Evolutionary conservation across 1,140 invertebrate species (phyloP).

Genomic region (Lanistes nyassanus): DNA sequence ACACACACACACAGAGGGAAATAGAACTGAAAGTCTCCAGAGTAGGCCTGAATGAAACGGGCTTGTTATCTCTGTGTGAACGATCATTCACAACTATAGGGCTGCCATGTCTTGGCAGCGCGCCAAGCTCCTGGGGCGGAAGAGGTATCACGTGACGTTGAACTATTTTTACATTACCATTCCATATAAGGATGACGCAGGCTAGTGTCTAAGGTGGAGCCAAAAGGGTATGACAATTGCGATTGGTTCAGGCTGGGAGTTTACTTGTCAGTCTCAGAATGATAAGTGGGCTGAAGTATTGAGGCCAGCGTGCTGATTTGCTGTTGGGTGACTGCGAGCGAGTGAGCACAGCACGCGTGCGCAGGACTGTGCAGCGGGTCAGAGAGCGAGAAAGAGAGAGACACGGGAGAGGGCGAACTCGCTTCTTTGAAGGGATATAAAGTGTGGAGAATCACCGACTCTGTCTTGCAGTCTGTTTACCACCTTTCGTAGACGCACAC

Average conservation of each 20-base stretch:
- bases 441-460: background rate
- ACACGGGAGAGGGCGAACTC: background rate
- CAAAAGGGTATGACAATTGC: background rate
- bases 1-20: slow-evolving; percentile 12
- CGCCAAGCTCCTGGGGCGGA: slow-evolving; percentile 9
- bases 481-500: background rate
- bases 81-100: background rate
- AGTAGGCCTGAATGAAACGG: background rate
- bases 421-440: background rate
- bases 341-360: slow-evolving; percentile 2
- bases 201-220: slow-evolving; percentile 13
- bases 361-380: background rate
- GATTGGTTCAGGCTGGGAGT: slow-evolving; percentile 11
- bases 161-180: slow-evolving; percentile 31
- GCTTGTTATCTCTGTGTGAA: background rate
- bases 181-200: slow-evolving; percentile 12
- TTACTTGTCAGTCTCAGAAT: slow-evolving; percentile 9
- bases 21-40: background rate
- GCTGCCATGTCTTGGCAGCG: slow-evolving; percentile 4
- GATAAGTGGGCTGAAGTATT: background rate
- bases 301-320: background rate
- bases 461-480: background rate
- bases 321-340: background rate
- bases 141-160: slow-evolving; percentile 14
- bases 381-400: background rate